Conservation (phyloP, 2,113 vertebrate genomes). For the Gymnorhina tibicen region DNA sequence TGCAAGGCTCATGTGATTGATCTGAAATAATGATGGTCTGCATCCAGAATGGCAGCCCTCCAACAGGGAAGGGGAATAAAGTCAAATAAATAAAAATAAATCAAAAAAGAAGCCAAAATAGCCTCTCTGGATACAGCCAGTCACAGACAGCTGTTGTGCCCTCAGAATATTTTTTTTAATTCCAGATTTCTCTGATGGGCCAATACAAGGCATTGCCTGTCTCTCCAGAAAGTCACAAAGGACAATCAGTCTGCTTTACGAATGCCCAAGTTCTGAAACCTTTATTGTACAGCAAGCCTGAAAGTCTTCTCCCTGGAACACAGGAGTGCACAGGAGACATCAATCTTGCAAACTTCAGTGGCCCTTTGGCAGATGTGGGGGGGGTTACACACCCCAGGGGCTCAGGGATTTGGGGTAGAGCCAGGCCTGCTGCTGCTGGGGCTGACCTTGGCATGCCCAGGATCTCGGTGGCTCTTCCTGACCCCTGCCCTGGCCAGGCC, state of each 20-base stretch:
- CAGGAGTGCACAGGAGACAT: neutral
- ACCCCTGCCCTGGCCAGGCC: neutral
- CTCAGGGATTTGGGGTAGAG: neutral
- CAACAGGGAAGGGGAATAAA: neutral
- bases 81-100: neutral
- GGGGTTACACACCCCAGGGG: neutral
- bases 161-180: neutral
- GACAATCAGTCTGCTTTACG: neutral
- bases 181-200: neutral
- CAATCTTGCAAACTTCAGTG: neutral
- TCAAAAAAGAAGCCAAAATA: neutral
- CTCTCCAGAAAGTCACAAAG: neutral
- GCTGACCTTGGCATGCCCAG: neutral
- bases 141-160: neutral
- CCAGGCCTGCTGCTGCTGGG: neutral
- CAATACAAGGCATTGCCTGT: neutral
- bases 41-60: neutral
- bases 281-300: neutral
- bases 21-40: neutral
- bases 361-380: neutral
- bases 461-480: neutral
- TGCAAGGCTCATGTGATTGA: neutral
- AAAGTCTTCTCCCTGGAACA: neutral
- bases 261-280: neutral
- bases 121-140: neutral